These are phyloP conservation scores for Deilephila porcellus DNA, from an alignment of 2,888 invertebrate species.

Conservation along the genomic window DNA sequence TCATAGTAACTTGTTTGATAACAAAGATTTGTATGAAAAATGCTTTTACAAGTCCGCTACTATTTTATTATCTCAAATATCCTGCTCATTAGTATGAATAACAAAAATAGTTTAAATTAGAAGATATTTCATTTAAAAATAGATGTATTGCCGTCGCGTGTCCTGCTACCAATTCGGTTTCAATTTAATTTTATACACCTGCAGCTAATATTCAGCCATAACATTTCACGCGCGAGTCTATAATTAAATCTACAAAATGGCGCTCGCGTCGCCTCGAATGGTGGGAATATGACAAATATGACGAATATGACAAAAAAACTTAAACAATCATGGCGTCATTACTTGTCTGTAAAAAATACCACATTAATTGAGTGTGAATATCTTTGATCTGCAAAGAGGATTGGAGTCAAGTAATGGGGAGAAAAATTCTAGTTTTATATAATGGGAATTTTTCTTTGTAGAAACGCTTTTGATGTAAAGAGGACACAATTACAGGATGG, in stretches of 20 bases:
- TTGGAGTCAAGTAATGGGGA: not conserved
- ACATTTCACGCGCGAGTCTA: slow-evolving; percentile 47
- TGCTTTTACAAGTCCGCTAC: too few relatives aligned
- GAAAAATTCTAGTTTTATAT: slow-evolving; percentile 4
- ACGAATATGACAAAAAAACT: not conserved
- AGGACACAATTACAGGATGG: slow-evolving; percentile 18
- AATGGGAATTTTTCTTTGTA: slow-evolving; percentile 2
- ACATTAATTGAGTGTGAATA: slow-evolving; percentile 21
- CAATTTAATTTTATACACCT: slow-evolving; percentile 31
- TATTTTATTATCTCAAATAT: too few relatives aligned
- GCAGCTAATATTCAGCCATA: slow-evolving; percentile 54
- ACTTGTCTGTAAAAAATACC: slow-evolving; percentile 16
- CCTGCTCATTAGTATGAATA: too few relatives aligned
- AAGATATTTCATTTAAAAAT: not conserved
- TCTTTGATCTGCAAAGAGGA: slow-evolving; percentile 1
- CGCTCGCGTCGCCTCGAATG: slow-evolving; percentile 38
- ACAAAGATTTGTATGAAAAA: too few relatives aligned
- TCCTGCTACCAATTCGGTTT: not conserved
- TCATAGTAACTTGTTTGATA: not conserved
- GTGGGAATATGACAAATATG: too few relatives aligned
- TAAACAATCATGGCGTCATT: slow-evolving; percentile 4
- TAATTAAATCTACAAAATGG: slow-evolving; percentile 50
- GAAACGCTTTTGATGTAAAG: slow-evolving; percentile 15
- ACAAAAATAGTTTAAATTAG: not conserved
- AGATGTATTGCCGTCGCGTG: not conserved